A percentile compares a stretch with the other conserved stretches of the same genome.
phyloP scores from a whole-genome alignment of 1,140 invertebrate species.

The Heliconius hermathena region DNA sequence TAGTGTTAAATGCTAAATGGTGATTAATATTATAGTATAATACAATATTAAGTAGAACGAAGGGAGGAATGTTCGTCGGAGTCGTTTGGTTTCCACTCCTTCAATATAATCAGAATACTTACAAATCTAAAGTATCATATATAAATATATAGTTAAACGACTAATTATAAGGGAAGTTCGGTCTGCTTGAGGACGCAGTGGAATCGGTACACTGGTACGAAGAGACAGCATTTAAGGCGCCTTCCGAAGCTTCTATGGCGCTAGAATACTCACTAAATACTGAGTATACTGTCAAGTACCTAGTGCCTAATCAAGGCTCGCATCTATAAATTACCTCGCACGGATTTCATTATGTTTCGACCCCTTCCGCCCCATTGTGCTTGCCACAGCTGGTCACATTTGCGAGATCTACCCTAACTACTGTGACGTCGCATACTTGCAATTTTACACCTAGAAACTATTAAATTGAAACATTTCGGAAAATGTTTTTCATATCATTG shows the following conservation, averaged over 20 bases:
- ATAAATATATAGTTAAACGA: constrained; percentile 4
- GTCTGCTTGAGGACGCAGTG: background rate
- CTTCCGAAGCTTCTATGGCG: constrained; percentile 25
- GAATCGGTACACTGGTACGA: background rate
- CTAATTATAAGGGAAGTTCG: background rate
- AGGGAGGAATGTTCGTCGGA: constrained; percentile 44
- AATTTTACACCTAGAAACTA: no score
- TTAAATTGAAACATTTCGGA: no score
- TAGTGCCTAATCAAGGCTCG: constrained; percentile 24
- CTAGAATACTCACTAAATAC: constrained; percentile 37
- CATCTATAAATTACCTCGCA: no score
- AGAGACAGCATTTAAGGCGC: background rate
- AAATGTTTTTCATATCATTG: no score
- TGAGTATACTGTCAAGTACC: constrained; percentile 27
- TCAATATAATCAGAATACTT: background rate
- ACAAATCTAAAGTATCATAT: background rate
- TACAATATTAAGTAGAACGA: constrained; percentile 43
- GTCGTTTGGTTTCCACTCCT: constrained; percentile 16
- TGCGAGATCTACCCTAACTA: no score
- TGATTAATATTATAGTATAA: constrained; percentile 28
- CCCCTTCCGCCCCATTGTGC: no score
- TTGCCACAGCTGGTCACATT: no score
- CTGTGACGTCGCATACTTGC: no score
- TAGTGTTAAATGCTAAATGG: constrained; percentile 43
- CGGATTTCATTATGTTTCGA: no score